Percentiles rank a stretch among this genome's conserved stretches.
Evolutionary conservation across 1,140 invertebrate genomes (phyloP).

Genomic region (Drosophila pallidifrons): DNA sequence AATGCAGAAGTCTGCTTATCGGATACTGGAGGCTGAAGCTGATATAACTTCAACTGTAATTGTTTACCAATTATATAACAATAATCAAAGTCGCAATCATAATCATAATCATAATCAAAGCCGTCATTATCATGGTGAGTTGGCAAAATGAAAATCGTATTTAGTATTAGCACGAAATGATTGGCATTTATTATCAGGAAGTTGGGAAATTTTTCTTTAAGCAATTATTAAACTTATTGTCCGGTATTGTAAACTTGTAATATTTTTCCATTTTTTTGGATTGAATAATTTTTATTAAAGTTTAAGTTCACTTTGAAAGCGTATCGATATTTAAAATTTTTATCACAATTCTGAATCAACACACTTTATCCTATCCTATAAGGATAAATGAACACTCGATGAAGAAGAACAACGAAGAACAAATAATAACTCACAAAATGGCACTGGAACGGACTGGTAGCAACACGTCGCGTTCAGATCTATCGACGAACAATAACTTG

Average conservation of each 20-base stretch:
- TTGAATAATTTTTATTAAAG: not conserved
- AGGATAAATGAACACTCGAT: constrained; percentile 15
- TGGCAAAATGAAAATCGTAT: not conserved
- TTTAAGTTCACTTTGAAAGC: not conserved
- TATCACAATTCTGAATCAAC: not conserved
- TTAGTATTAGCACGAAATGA: constrained; percentile 1
- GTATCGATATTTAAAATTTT: not conserved
- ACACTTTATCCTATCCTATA: not conserved
- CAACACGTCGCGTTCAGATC: constrained; percentile 33
- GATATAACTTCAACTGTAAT: constrained; percentile 4
- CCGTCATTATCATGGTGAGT: constrained; percentile 25
- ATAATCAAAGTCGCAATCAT: not conserved
- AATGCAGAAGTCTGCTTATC: constrained; percentile 15
- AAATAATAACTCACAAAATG: constrained; percentile 33
- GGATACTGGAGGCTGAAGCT: not conserved
- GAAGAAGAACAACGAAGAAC: not conserved
- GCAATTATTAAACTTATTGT: not conserved
- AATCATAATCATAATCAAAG: constrained; percentile 26
- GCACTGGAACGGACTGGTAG: constrained; percentile 32
- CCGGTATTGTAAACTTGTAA: not conserved
- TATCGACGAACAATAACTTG: constrained; percentile 38
- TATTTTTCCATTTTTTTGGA: not conserved
- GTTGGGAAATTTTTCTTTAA: not conserved
- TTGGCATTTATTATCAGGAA: constrained; percentile 6
- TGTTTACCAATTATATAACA: constrained; percentile 17